These are phyloP conservation scores for Euplexia lucipara DNA, from an alignment of 2,888 invertebrate species.

Conservation along the genomic window DNA sequence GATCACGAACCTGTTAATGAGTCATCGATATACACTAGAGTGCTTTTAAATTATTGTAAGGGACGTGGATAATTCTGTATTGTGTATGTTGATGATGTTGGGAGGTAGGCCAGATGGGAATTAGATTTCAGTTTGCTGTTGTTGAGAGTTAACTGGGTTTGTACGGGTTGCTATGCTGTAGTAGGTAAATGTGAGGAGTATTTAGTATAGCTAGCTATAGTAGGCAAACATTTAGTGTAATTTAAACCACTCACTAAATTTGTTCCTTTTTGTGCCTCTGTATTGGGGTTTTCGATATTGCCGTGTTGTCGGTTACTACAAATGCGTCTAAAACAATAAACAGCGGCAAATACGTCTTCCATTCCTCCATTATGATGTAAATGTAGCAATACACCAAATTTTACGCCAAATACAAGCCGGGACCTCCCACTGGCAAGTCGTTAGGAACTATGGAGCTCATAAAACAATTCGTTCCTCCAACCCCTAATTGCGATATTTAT, in stretches of 20 bases:
- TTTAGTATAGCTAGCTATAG: not conserved
- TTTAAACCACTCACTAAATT: not conserved
- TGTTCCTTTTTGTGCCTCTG: not conserved
- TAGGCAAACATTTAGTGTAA: too few relatives aligned
- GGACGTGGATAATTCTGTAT: conserved; percentile 65
- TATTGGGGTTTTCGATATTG: not conserved
- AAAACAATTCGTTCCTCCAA: conserved; percentile 71
- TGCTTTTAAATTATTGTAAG: conserved; percentile 68
- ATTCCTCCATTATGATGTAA: conserved; percentile 36
- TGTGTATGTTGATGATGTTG: conserved; percentile 56
- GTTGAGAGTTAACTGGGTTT: conserved; percentile 36
- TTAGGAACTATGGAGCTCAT: conserved; percentile 66
- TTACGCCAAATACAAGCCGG: conserved; percentile 48
- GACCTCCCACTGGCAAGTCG: conserved; percentile 63
- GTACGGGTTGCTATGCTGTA: conserved; percentile 12
- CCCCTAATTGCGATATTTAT: conserved; percentile 81
- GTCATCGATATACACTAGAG: conserved; percentile 71
- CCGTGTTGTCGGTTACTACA: not conserved
- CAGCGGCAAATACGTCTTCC: conserved; percentile 16
- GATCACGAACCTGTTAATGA: conserved; percentile 72
- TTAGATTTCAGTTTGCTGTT: conserved; percentile 53
- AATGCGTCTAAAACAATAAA: conserved; percentile 13
- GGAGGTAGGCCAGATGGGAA: conserved; percentile 52
- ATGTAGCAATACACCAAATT: conserved; percentile 40
- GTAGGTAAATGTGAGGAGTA: not conserved